A percentile compares a stretch with the other conserved stretches of the same genome.
Evolutionary conservation across 2,113 vertebrate genomes (phyloP).

Genomic region (Mastomys coucha): DNA sequence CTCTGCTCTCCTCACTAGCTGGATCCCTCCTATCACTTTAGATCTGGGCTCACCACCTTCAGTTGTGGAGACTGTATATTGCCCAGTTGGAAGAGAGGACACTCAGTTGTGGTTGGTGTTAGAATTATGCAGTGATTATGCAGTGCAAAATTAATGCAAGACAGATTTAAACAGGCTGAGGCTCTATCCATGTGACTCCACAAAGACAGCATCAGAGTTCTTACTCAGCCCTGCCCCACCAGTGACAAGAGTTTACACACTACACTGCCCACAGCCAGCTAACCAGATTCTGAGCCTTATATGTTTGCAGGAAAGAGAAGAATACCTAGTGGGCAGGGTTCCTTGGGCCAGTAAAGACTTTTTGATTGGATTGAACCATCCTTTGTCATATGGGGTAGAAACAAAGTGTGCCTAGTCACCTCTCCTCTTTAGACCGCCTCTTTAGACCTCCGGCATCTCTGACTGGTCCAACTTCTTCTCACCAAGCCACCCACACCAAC

Average conservation of each 20-base stretch:
- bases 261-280: background rate
- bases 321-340: background rate
- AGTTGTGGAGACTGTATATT: background rate
- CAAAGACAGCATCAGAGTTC: background rate
- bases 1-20: background rate
- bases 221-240: background rate
- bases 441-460: background rate
- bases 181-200: background rate
- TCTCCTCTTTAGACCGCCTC: background rate
- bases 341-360: slow-evolving; percentile 4
- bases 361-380: background rate
- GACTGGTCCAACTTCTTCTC: background rate
- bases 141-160: background rate
- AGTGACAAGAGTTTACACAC: background rate
- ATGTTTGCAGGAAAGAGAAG: background rate
- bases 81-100: background rate
- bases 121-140: background rate
- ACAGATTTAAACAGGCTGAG: background rate
- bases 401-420: background rate
- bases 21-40: background rate
- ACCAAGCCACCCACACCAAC: background rate
- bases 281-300: background rate
- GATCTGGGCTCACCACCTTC: background rate
- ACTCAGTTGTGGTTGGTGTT: background rate
- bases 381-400: background rate